Evolutionary conservation across 2,888 invertebrate species (phyloP), one percentile per base, ranked within the genome.

Genomic region (Sipha maydis): DNA sequence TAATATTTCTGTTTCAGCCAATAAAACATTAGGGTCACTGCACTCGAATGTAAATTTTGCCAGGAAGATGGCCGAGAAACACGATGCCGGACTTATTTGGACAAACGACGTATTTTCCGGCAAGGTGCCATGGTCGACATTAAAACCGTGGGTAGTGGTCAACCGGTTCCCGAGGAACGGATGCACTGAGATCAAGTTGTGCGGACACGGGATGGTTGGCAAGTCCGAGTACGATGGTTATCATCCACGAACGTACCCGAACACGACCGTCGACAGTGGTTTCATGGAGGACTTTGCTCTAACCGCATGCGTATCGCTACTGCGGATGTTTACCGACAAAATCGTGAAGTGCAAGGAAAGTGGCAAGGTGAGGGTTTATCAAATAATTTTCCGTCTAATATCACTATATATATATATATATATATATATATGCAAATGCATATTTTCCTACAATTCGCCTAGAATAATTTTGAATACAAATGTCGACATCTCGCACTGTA

Each of bases 231-330:
- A 54, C n/a, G 38, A 84, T 38, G 31, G 21, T 17, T n/a, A 34
- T 41, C 34, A n/a, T 4, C 83, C 83, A 8, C 75, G 83, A 34
- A 34, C 83, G 21, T 84, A 84, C n/a, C 7, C 19, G 41, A 21
- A 34, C 28, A 19, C 83, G 4, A 56, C 41, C 19, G 73, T 31
- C n/a, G 17, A 41, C 91, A 95, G 96, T 89, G 19, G 61, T 3
- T 97, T 97, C 91, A 93, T 96, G 90, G 97, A 97, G 89, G 98
- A 98, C 92, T 98, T 96, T 91, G 95, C 97, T 91, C 93, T 97
- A 90, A 97, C 98, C 1, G 96, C 97, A 2, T 98, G 98, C 91
- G 94, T 97, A 90, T 95, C 96, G 90, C 93, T 97, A 79, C 92
- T 98, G 76, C 96, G 97, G 92, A 96, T 96, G 94, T 93, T 97